Base-by-base conservation (phyloP, 2,113 vertebrate species). In the Ceyx margarethae region DNA sequence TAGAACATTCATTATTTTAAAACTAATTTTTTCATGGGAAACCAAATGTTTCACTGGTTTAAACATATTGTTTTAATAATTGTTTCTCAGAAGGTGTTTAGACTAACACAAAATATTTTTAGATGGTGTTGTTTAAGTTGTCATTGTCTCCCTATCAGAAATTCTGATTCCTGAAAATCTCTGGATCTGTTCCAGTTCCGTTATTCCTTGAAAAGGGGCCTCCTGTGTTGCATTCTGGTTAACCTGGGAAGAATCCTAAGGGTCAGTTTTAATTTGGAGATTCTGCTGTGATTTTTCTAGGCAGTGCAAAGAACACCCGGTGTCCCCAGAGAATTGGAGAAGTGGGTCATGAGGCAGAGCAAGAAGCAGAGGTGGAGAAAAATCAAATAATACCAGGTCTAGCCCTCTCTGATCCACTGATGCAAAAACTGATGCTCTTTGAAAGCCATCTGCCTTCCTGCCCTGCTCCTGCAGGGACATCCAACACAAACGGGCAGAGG, bases 351-450 rank as follows among this genome's bases (percentile, higher is more conserved):
- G 10, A 94, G 77, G 73, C 83, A 93, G 53, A 76, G 77, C 26
- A 42, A 89, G 60, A 35, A 45, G 45, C 83, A 86, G 66, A 54
- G 60, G 51, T 79, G 67, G 43, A 75, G 67, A 37, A 89, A 89
- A 91, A 90, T 53, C 58, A 81, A 93, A 71, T 20, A 58, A 79
- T 2, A 50, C 29, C 67, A 42, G 50, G 11, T 23, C 58, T 15
- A 62, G 43, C 67, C 46, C 40, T 71, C 64, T 73, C 33, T 81
- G 61, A 2, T 1, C 54, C 76, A 64, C 43, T 79, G 81, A 93
- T 43, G 53, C 91, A 84, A 43, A 37, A 56, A 56, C 66, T 85
- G 83, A 95, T 85, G 81, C 60, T 83, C 51, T 93, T n/a, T 87
- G 86, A 56, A 77, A 91, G 68, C 72, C 92, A 68, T 22, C 79